Base-by-base conservation (phyloP, 2,888 invertebrate species). In the Ichneumoninae sp. region DNA sequence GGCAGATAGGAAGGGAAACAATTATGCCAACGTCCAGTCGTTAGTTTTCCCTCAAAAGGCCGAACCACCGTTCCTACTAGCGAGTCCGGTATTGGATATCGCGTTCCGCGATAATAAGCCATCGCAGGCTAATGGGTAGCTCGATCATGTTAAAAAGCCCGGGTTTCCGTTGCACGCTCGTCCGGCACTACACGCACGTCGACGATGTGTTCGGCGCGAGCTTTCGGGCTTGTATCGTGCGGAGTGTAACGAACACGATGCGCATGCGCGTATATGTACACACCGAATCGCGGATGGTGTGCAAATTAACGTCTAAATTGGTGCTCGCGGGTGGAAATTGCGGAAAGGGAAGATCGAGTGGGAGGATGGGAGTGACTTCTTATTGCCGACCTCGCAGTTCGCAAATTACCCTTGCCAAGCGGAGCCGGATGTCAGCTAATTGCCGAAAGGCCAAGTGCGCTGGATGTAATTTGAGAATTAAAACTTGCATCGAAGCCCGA, bases 381-480 rank as follows among this genome's bases (percentile, higher is more conserved):
- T 30, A 63, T 26, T 19, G 10, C 19, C 47, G 26, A 30, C 73
- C 63, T 40, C 54, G 33, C 65, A 63, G 50, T 60, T 79, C 66
- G 50, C 36, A 63, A 70, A 50, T 16, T 36, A 22, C 33, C 65
- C 33, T 69, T 33, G 19, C 33, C 63, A 71, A 7, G 40, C 71
- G 68, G 44, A 44, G 47, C 77, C 77, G 77, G 77, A 77, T 77
- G 69, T 77, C 26, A 57, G 57, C 69, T 77, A 77, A 77, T 77
- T 77, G 69, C 77, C 65, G 33, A 26, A 44, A 68, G 69, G 57
- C 77, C 54, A 68, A 69, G 68, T 47, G 57, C 44, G 30, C 74
- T 63, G 74, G 74, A 74, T 77, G 77, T 69, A 77, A 77, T 77
- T 77, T 57, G 44, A 57, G 57, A 44, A 74, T 74, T 63, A 74